phyloP scores from a whole-genome alignment of 2,888 invertebrate species.

The Drosophila parthenogenetica region DNA sequence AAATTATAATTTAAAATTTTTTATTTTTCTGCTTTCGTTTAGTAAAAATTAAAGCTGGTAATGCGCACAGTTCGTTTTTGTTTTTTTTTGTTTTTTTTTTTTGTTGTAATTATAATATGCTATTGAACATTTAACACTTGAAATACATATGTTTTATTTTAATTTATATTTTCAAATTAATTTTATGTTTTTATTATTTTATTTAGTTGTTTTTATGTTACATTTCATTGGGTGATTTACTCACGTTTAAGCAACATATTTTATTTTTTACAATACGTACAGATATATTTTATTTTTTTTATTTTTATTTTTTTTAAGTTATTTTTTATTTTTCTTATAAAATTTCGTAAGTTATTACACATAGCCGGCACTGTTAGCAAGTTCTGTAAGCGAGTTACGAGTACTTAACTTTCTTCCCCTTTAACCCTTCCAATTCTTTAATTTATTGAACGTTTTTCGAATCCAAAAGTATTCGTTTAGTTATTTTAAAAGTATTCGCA shows the following conservation, averaged over 20 bases:
- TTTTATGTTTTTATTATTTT: slow-evolving; percentile 31
- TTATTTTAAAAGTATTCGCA: slow-evolving; percentile 15
- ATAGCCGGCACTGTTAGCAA: slow-evolving; percentile 74
- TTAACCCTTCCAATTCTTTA: background rate
- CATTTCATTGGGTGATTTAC: slow-evolving; percentile 41
- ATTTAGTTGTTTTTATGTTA: slow-evolving; percentile 33
- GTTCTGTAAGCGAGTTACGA: slow-evolving; percentile 32
- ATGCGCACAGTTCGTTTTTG: slow-evolving; percentile 37
- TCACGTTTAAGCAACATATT: slow-evolving; percentile 43
- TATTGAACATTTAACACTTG: slow-evolving; percentile 77
- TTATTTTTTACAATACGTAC: slow-evolving; percentile 57
- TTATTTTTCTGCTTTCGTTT: slow-evolving; percentile 8
- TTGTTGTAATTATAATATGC: slow-evolving; percentile 57
- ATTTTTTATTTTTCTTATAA: slow-evolving; percentile 39
- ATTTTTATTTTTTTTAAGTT: slow-evolving; percentile 15
- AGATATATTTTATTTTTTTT: slow-evolving; percentile 33
- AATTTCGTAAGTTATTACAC: slow-evolving; percentile 75
- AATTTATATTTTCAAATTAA: slow-evolving; percentile 51
- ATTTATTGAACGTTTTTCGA: background rate
- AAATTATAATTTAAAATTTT: slow-evolving; percentile 19
- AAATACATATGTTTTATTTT: slow-evolving; percentile 58
- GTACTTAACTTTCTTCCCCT: slow-evolving; percentile 4
- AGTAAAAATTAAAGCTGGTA: slow-evolving; percentile 14
- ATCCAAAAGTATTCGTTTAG: slow-evolving; percentile 16
- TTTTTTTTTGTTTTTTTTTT: no score